Base-by-base conservation (phyloP, 2,797 vertebrate species). In the Mus spretus region DNA sequence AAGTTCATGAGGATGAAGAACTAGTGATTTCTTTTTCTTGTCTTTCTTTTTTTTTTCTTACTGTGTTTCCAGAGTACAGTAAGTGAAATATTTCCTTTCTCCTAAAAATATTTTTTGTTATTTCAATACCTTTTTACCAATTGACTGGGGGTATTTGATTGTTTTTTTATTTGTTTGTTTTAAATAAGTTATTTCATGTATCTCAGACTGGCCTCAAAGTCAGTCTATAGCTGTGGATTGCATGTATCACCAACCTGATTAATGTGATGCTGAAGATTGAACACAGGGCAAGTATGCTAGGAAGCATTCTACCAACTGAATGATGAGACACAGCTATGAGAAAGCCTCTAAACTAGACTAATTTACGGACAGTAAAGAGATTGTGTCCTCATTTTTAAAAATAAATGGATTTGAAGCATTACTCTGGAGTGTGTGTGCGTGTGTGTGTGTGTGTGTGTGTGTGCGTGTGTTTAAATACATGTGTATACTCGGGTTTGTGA, bases 31-130 rank as follows among this genome's bases (percentile, higher is more conserved):
- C 1, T 24, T 37, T 85, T 86, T 87, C 6, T 37, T 15, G 15
- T 82, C 61, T 85, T 53, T 12, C 81, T 78, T 82, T 93, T 87
- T 26, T 28, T 79, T 84, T 89, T 20, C 8, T 89, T 92, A 50
- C 86, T 57, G 15, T 86, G 85, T 31, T 93, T 91, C 34, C n/a
- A 89, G n/a, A 82, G 47, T 78, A 78, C 74, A 85, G 40, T 83
- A 93, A 81, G 31, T 5, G 40, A 89, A 79, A 88, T 53, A 12
- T 75, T 95, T 79, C 44, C 13, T 77, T 55, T 87, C 24, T 83
- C 90, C 87, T 6, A 47, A 44, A 63, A 91, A 81, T 57, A 12
- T 61, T 53, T 59, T 70, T 74, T n/a, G 15, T 65, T 34, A 28
- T 47, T 78, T 95, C n/a, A 50, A 31, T 47, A 22, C 89, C 7